A percentile compares a stretch with the other conserved stretches of the same genome.
These are phyloP conservation scores for Actias luna DNA, from an alignment of 2,888 invertebrate species.

Conservation along the genomic window DNA sequence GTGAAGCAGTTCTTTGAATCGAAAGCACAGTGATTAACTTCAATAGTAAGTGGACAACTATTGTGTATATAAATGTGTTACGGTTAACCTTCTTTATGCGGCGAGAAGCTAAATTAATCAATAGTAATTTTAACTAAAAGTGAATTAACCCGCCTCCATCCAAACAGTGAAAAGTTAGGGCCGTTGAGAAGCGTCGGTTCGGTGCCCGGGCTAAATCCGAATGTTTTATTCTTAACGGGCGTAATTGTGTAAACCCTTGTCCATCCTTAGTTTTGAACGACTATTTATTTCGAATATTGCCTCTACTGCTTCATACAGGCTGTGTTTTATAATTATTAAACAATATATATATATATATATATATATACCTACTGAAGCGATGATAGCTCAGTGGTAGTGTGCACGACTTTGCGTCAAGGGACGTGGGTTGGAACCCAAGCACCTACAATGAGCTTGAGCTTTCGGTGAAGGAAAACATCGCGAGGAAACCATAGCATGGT, in stretches of 20 bases:
- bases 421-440: too few species aligned
- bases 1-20: too few species aligned
- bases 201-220: conserved; percentile 53
- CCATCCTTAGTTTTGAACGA: conserved; percentile 71
- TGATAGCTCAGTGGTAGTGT: too few species aligned
- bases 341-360: too few species aligned
- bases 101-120: conserved; percentile 4
- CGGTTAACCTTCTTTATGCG: neutral
- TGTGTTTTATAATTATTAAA: conserved; percentile 37
- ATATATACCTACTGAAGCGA: too few species aligned
- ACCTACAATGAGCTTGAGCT: too few species aligned
- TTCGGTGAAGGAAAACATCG: too few species aligned
- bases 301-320: conserved; percentile 43
- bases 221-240: conserved; percentile 75
- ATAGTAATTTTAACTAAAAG: conserved; percentile 8
- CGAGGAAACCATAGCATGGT: too few species aligned
- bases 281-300: conserved; percentile 71
- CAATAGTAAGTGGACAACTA: too few species aligned
- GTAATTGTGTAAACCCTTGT: conserved; percentile 77
- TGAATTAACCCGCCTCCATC: conserved; percentile 25
- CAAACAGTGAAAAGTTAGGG: conserved; percentile 45
- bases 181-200: conserved; percentile 31
- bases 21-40: too few species aligned
- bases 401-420: too few species aligned
- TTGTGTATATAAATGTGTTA: neutral